Conservation (phyloP, 2,113 vertebrate species). For the Cyprinodon variegatus region DNA sequence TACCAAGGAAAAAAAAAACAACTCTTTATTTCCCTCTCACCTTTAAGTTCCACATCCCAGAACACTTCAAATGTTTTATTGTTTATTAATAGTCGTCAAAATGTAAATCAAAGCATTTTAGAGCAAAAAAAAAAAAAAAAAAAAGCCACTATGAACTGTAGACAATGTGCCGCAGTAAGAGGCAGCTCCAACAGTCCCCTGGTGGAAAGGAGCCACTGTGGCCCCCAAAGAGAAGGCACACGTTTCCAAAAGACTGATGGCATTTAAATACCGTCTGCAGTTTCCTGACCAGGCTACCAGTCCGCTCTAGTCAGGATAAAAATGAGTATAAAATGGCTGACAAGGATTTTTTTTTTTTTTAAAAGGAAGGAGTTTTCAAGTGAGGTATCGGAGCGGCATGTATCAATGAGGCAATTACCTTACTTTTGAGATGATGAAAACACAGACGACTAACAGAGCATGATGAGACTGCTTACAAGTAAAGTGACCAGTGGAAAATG, state of each 20-base stretch:
- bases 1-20: constrained; percentile 37
- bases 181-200: constrained; percentile 59
- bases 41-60: constrained; percentile 25
- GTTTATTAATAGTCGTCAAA: constrained; percentile 53
- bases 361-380: constrained; percentile 62
- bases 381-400: constrained; percentile 65
- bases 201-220: constrained; percentile 50
- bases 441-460: constrained; percentile 30
- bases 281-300: constrained; percentile 66
- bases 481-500: constrained; percentile 64
- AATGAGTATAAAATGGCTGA: constrained; percentile 71
- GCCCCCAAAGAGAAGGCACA: constrained; percentile 76
- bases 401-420: constrained; percentile 44
- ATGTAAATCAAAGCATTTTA: constrained; percentile 61
- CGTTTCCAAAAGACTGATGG: constrained; percentile 68
- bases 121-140: constrained; percentile 38
- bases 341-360: constrained; percentile 28
- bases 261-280: constrained; percentile 68
- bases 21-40: constrained; percentile 59
- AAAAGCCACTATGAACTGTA: constrained; percentile 68
- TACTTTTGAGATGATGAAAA: constrained; percentile 43
- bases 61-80: constrained; percentile 52
- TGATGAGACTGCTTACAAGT: constrained; percentile 31
- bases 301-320: constrained; percentile 64
- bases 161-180: constrained; percentile 48